These are phyloP conservation scores for Xenopus petersii DNA, from an alignment of 2,797 vertebrate species.

Conservation along the genomic window DNA sequence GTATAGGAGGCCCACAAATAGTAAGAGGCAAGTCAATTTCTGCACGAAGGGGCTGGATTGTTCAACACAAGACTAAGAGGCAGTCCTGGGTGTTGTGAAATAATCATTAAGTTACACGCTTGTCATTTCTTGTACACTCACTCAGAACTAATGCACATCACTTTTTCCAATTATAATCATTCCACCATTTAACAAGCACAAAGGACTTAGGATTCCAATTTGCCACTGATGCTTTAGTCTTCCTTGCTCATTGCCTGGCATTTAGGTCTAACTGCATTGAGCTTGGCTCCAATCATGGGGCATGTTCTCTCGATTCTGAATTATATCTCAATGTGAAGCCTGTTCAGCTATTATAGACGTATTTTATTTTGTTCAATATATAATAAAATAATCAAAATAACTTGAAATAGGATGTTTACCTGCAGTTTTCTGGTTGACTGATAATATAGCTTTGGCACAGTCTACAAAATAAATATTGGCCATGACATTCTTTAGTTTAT, in stretches of 20 bases:
- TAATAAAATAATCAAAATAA: constrained; percentile 12
- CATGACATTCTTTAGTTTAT: not conserved
- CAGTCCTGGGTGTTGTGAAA: constrained; percentile 68
- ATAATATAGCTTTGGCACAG: not conserved
- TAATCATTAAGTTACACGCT: constrained; percentile 79
- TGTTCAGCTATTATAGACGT: constrained; percentile 51
- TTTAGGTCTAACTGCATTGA: constrained; percentile 66
- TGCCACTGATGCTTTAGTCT: constrained; percentile 74
- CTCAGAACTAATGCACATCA: constrained; percentile 82
- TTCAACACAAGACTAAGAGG: constrained; percentile 59
- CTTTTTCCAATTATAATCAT: constrained; percentile 82
- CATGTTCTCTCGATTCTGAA: constrained; percentile 60
- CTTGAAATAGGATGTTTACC: constrained; percentile 3
- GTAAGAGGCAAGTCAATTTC: constrained; percentile 67
- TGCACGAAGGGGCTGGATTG: constrained; percentile 69
- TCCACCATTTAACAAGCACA: constrained; percentile 84
- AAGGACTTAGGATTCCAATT: constrained; percentile 79
- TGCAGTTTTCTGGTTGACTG: not conserved
- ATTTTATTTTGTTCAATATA: constrained; percentile 32
- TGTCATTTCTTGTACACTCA: constrained; percentile 83
- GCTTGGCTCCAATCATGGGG: constrained; percentile 59
- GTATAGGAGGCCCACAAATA: constrained; percentile 69
- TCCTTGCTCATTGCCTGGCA: constrained; percentile 73
- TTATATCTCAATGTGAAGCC: constrained; percentile 54
- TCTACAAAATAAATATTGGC: not conserved